Conservation (phyloP, 2,113 vertebrate genomes). For the Prietella phreatophila region DNA sequence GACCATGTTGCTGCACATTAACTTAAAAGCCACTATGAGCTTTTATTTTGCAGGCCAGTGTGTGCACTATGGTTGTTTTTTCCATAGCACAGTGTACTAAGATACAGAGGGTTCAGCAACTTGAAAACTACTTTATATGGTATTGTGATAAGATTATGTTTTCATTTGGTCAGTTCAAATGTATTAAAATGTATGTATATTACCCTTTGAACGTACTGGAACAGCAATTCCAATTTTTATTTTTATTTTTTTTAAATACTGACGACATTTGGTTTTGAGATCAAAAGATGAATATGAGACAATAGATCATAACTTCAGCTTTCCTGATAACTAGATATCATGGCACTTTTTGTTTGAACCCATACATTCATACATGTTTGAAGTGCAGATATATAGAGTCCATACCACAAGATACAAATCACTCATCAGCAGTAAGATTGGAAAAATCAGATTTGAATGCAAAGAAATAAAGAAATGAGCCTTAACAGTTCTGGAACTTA, state of each 20-base stretch:
- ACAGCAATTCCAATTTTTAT: not conserved
- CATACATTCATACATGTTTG: not conserved
- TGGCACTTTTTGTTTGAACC: not conserved
- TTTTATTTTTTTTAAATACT: not conserved
- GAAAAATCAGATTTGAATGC: not conserved
- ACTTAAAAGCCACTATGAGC: conserved; percentile 45
- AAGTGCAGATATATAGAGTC: not conserved
- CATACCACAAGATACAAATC: not conserved
- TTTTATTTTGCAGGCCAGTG: conserved; percentile 38
- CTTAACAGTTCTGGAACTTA: not conserved
- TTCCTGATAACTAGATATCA: not conserved
- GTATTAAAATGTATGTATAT: not conserved
- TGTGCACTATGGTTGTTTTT: not conserved
- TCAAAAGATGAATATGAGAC: not conserved
- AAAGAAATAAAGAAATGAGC: not conserved
- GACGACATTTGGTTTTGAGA: not conserved
- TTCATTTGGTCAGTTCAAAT: not conserved
- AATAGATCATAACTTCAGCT: not conserved
- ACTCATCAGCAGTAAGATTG: not conserved
- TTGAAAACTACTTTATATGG: not conserved
- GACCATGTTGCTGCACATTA: conserved; percentile 54
- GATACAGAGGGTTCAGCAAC: not conserved
- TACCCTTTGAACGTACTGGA: not conserved
- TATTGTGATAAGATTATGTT: not conserved
- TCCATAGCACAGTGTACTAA: conserved; percentile 1